phyloP scores from a whole-genome alignment of 2,797 vertebrate genomes.

The Oreochromis grahami region DNA sequence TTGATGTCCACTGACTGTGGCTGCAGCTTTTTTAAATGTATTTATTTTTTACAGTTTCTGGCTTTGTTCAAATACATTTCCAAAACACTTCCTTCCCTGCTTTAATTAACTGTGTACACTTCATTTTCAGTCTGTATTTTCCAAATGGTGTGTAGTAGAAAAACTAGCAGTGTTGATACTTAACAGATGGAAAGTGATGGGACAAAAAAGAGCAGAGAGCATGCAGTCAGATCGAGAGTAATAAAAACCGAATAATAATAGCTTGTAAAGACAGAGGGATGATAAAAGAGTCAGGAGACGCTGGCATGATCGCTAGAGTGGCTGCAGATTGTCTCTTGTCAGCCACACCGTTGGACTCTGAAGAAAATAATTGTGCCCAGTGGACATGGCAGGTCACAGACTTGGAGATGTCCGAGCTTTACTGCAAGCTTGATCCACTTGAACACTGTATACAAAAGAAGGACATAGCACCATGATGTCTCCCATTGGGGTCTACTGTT shows the following conservation, averaged over 20 bases:
- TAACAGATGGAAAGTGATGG: neutral
- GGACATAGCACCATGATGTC: neutral
- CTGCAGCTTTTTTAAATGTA: fast-evolving
- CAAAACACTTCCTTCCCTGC: neutral
- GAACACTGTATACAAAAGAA: neutral
- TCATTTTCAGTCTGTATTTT: neutral
- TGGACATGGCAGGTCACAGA: neutral
- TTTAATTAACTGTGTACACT: neutral
- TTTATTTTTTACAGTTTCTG: neutral
- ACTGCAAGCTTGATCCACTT: neutral
- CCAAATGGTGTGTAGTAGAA: neutral
- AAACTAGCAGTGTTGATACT: neutral
- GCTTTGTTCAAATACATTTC: neutral
- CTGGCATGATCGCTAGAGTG: neutral
- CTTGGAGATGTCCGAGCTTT: neutral
- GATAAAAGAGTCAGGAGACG: neutral
- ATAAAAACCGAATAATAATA: neutral
- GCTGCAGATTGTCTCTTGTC: neutral
- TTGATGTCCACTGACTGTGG: neutral
- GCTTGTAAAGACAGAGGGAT: neutral
- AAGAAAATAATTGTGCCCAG: neutral
- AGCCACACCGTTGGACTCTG: neutral
- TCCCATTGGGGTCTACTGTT: neutral
- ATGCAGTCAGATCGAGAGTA: neutral
- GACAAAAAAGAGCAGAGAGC: neutral